Evolutionary conservation across 2,113 vertebrate species (phyloP).

Genomic region (Lepisosteus oculatus): DNA sequence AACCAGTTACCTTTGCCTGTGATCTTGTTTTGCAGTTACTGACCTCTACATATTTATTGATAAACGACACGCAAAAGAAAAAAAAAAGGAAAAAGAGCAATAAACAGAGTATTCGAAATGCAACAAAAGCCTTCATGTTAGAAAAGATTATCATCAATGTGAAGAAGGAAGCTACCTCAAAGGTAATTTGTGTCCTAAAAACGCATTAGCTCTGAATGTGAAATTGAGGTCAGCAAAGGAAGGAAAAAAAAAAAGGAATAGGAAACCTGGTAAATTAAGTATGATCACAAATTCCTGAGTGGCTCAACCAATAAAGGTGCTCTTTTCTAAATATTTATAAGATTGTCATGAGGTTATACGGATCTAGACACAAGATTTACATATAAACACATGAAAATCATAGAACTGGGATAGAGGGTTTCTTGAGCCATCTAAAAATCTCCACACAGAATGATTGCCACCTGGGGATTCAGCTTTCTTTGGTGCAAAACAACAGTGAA

Average conservation of each 20-base stretch:
- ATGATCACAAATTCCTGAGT: too few relatives aligned
- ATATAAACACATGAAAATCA: too few relatives aligned
- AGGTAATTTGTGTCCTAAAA: background rate
- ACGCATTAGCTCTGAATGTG: background rate
- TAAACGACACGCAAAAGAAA: constrained; percentile 5
- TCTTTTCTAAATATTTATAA: too few relatives aligned
- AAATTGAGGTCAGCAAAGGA: background rate
- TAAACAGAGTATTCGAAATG: constrained; percentile 20
- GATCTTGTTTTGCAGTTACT: constrained; percentile 52
- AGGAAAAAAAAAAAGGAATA: background rate
- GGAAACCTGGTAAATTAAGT: background rate
- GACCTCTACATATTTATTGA: constrained; percentile 34
- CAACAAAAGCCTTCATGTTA: constrained; percentile 9
- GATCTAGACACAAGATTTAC: too few relatives aligned
- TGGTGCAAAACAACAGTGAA: too few relatives aligned
- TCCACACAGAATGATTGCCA: too few relatives aligned
- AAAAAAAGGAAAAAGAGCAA: constrained; percentile 1
- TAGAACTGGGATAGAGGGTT: too few relatives aligned
- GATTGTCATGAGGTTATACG: too few relatives aligned
- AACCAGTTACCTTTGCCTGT: constrained; percentile 52
- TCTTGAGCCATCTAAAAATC: too few relatives aligned
- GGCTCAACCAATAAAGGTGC: too few relatives aligned
- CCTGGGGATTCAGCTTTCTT: too few relatives aligned
- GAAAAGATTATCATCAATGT: background rate
- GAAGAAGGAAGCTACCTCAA: background rate